Evolutionary conservation across 2,797 vertebrate species (phyloP).

Genomic region (Lepus oiostolus): DNA sequence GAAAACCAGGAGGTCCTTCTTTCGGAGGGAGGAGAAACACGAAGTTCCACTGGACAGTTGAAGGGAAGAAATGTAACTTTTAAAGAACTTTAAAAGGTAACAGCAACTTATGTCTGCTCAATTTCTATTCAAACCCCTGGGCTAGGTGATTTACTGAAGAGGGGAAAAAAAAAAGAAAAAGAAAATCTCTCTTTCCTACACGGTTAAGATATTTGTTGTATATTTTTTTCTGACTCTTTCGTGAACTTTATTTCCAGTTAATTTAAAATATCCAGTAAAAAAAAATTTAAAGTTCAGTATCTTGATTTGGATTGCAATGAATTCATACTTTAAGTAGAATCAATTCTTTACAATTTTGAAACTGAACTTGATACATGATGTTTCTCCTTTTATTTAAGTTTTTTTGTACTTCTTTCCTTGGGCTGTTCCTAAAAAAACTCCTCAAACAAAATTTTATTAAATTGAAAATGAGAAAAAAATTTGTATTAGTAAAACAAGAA

Average conservation of each 20-base stretch:
- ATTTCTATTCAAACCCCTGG: background rate
- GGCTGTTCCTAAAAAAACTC: constrained; percentile 24
- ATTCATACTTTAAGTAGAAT: constrained; percentile 50
- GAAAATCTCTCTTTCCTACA: background rate
- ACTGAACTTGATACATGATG: background rate
- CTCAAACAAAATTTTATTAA: constrained; percentile 46
- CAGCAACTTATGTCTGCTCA: constrained; percentile 10
- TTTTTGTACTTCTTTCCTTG: background rate
- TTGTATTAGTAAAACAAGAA: background rate
- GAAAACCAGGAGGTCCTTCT: constrained; percentile 29
- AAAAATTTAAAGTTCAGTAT: background rate
- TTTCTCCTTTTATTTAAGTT: background rate
- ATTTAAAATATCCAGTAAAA: constrained; percentile 13
- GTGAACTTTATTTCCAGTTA: constrained; percentile 29
- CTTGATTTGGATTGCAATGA: background rate
- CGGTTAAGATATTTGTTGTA: background rate
- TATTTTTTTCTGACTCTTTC: background rate
- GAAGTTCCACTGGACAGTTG: constrained; percentile 7
- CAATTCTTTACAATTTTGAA: constrained; percentile 36
- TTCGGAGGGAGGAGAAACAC: background rate
- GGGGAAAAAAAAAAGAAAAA: background rate
- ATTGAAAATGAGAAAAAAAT: background rate
- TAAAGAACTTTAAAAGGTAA: constrained; percentile 40
- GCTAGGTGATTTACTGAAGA: background rate
- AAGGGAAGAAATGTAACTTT: constrained; percentile 35